phyloP scores from a whole-genome alignment of 2,888 invertebrate genomes.

The Sturmia bella region DNA sequence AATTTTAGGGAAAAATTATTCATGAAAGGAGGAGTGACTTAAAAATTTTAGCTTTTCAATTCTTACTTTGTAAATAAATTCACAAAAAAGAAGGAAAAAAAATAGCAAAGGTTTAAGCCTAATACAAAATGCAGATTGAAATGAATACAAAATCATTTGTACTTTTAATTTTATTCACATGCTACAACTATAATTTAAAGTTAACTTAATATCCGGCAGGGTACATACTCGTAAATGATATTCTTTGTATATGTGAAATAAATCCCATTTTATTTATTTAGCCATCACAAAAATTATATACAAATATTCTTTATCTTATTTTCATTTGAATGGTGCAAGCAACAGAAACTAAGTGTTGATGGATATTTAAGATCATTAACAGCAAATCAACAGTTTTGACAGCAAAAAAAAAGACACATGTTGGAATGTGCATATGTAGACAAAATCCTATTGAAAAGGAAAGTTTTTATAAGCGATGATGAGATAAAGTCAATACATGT shows the following conservation, averaged over 20 bases:
- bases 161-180: too few species aligned
- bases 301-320: slow-evolving; percentile 11
- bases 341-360: slow-evolving; percentile 57
- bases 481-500: slow-evolving; percentile 37
- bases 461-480: slow-evolving; percentile 17
- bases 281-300: slow-evolving; percentile 39
- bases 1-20: too few species aligned
- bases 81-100: too few species aligned
- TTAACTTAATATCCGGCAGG: too few species aligned
- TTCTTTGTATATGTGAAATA: background rate
- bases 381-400: slow-evolving; percentile 67
- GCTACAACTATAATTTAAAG: too few species aligned
- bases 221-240: too few species aligned
- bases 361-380: slow-evolving; percentile 59
- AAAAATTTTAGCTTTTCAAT: too few species aligned
- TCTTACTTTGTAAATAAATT: too few species aligned
- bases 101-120: too few species aligned
- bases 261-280: slow-evolving; percentile 56
- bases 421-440: slow-evolving; percentile 4
- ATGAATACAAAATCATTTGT: too few species aligned
- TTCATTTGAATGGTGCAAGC: background rate
- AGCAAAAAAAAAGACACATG: slow-evolving; percentile 13
- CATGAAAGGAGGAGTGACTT: too few species aligned
- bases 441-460: slow-evolving; percentile 1
- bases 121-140: too few species aligned